A percentile compares a stretch with the other conserved stretches of the same genome.
phyloP scores from a whole-genome alignment of 2,797 vertebrate species.

The Crypturellus tataupa region DNA sequence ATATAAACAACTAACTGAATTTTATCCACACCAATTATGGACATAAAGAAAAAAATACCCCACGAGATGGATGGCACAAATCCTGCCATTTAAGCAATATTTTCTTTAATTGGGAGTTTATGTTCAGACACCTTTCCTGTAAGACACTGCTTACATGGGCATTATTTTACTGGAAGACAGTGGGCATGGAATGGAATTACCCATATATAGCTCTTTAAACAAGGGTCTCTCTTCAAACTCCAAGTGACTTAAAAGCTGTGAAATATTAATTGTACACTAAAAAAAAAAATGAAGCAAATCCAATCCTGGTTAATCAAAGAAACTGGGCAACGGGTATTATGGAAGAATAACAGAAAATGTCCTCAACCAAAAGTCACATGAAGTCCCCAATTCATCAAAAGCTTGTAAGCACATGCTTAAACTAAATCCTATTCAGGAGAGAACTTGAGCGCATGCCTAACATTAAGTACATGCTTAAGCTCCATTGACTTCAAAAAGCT shows the following conservation, averaged over 20 bases:
- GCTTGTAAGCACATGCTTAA: slow-evolving; percentile 36
- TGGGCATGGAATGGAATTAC: slow-evolving; percentile 53
- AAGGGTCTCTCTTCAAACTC: slow-evolving; percentile 11
- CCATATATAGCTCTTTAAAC: slow-evolving; percentile 52
- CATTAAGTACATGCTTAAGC: slow-evolving; percentile 62
- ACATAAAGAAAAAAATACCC: slow-evolving; percentile 82
- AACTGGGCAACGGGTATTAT: slow-evolving; percentile 23
- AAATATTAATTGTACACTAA: background rate
- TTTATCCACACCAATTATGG: slow-evolving; percentile 99
- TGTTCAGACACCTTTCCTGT: slow-evolving; percentile 80
- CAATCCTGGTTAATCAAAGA: slow-evolving; percentile 2
- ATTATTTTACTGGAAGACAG: slow-evolving; percentile 45
- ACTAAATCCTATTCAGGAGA: slow-evolving; percentile 44
- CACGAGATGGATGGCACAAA: slow-evolving; percentile 65
- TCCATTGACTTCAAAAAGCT: slow-evolving; percentile 60
- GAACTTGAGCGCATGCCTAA: slow-evolving; percentile 64
- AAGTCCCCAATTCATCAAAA: slow-evolving; percentile 61
- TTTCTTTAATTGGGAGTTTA: slow-evolving; percentile 79
- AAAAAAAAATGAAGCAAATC: background rate
- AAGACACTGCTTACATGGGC: slow-evolving; percentile 70
- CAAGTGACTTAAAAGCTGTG: background rate
- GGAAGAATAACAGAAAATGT: slow-evolving; percentile 33
- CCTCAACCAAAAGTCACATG: slow-evolving; percentile 39
- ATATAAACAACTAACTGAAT: slow-evolving; percentile 97
- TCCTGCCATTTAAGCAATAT: slow-evolving; percentile 73